Evolutionary conservation across 2,113 vertebrate species (phyloP).

Genomic region (Malurus alboscapulatus): DNA sequence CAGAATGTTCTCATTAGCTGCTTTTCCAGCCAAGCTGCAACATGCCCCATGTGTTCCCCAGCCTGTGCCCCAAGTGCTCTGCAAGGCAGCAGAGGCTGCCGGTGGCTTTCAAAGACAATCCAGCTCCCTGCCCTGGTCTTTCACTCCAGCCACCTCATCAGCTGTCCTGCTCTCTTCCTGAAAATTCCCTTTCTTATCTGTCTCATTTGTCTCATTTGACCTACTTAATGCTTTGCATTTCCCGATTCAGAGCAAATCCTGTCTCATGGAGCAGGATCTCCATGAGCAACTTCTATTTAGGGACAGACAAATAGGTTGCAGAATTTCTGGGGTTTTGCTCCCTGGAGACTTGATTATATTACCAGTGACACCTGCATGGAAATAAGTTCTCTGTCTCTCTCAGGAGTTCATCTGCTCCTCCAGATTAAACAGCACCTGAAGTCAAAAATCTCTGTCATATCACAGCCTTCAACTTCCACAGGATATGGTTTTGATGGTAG

Average conservation of each 20-base stretch:
- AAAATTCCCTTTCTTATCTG: neutral
- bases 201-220: slow-evolving; percentile 20
- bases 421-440: slow-evolving; percentile 34
- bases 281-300: slow-evolving; percentile 41
- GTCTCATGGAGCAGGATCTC: neutral
- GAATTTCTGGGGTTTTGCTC: slow-evolving; percentile 47
- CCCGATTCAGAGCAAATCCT: slow-evolving; percentile 4
- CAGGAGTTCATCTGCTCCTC: slow-evolving; percentile 10
- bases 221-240: slow-evolving; percentile 34
- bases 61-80: neutral
- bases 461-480: neutral
- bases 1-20: neutral
- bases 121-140: neutral
- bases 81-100: neutral
- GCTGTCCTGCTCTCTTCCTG: neutral
- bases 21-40: neutral
- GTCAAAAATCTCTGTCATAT: neutral
- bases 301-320: slow-evolving; percentile 31
- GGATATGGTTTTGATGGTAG: neutral
- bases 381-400: slow-evolving; percentile 13
- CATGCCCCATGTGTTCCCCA: neutral
- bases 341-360: slow-evolving; percentile 4
- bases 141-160: neutral
- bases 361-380: slow-evolving; percentile 5
- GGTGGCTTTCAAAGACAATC: neutral